These are phyloP conservation scores for Podarcis raffonei DNA, from an alignment of 2,113 vertebrate genomes.

Conservation along the genomic window DNA sequence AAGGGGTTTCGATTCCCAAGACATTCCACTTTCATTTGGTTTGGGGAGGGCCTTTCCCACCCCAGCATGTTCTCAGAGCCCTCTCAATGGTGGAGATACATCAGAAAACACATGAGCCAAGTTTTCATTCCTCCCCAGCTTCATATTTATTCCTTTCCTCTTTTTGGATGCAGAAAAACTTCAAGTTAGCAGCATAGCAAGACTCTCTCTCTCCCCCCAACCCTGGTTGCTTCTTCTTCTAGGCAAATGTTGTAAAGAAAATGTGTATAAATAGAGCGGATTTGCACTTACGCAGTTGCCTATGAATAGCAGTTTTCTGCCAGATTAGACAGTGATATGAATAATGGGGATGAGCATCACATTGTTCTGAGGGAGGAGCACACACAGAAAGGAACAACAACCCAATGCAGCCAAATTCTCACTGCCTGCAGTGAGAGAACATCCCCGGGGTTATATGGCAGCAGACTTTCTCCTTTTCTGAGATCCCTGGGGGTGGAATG, in stretches of 20 bases:
- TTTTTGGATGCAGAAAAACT: not conserved
- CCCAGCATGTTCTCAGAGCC: not conserved
- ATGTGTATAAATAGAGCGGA: not conserved
- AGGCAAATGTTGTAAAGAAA: not conserved
- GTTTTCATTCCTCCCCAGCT: not conserved
- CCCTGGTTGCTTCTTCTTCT: not conserved
- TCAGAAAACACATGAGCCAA: not conserved
- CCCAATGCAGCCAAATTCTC: not conserved
- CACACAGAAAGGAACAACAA: not conserved
- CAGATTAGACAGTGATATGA: not conserved
- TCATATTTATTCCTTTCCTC: not conserved
- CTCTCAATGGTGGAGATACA: not conserved
- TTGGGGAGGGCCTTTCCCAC: not conserved
- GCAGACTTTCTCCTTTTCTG: too few relatives aligned
- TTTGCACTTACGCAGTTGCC: not conserved
- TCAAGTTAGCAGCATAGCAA: not conserved
- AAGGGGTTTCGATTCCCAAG: not conserved
- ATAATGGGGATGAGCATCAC: not conserved
- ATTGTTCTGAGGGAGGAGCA: too few relatives aligned
- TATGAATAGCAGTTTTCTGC: not conserved
- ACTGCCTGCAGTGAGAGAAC: not conserved
- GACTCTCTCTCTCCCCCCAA: not conserved
- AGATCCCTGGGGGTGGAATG: not conserved
- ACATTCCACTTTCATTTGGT: not conserved
- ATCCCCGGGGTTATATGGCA: not conserved